Conservation (phyloP, 2,888 invertebrate species). For the Ptychoptera albimana region DNA sequence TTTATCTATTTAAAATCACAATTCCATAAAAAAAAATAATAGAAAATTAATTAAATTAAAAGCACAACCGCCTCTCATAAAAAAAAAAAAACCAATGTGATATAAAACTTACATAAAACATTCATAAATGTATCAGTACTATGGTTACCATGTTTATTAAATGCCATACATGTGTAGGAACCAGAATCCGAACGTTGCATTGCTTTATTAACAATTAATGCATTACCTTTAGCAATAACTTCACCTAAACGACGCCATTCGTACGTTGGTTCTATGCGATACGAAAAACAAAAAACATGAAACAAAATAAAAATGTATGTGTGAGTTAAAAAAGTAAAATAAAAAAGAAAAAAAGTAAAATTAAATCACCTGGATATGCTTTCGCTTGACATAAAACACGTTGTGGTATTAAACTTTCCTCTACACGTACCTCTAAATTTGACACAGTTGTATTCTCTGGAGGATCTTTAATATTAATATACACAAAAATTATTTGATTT, state of each 20-base stretch:
- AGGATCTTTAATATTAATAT: conserved; percentile 38
- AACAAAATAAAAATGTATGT: background rate
- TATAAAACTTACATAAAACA: conserved; percentile 62
- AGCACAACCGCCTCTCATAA: background rate
- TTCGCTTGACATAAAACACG: conserved; percentile 36
- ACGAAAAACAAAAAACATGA: conserved; percentile 5
- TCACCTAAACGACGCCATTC: conserved; percentile 29
- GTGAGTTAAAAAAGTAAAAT: too few relatives aligned
- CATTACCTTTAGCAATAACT: conserved; percentile 33
- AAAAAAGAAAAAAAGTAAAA: background rate
- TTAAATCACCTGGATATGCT: conserved; percentile 32
- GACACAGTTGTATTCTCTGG: conserved; percentile 76
- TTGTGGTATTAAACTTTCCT: conserved; percentile 34
- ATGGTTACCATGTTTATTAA: conserved; percentile 62
- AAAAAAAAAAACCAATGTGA: background rate
- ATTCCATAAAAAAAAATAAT: conserved; percentile 1
- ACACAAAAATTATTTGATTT: background rate
- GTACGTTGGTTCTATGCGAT: conserved; percentile 20
- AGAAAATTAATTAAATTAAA: background rate
- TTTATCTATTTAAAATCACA: conserved; percentile 41
- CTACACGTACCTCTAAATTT: conserved; percentile 27
- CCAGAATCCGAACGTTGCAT: conserved; percentile 57
- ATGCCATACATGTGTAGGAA: conserved; percentile 61
- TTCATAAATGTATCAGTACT: conserved; percentile 54
- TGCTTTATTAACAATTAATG: conserved; percentile 46